phyloP scores from a whole-genome alignment of 64 coral and sea anemone species.

The Trachythela sp. region DNA sequence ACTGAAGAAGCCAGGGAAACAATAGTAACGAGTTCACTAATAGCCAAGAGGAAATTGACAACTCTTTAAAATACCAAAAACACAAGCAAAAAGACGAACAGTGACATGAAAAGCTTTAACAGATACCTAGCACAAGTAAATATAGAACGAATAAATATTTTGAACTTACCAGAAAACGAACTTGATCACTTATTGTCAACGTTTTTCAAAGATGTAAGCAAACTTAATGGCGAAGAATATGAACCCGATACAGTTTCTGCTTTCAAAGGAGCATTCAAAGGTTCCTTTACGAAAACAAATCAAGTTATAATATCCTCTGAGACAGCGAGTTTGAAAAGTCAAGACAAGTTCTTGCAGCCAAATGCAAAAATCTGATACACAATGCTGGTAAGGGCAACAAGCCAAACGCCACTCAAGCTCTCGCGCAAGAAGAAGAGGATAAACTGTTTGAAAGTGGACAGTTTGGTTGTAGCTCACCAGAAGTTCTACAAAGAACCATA shows the following conservation, averaged over 20 bases:
- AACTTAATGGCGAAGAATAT: constrained; percentile 54
- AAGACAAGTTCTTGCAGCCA: constrained; percentile 42
- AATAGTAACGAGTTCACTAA: no score
- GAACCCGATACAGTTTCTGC: constrained; percentile 54
- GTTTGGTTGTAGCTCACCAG: constrained; percentile 4
- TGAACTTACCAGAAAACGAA: constrained; percentile 34
- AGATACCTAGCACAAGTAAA: constrained; percentile 26
- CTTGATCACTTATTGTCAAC: constrained; percentile 51
- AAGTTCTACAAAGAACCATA: background rate
- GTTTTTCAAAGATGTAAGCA: constrained; percentile 60
- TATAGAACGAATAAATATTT: constrained; percentile 27
- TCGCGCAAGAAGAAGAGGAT: constrained; percentile 37
- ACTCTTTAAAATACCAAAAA: constrained; percentile 49
- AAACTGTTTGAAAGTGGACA: constrained; percentile 31
- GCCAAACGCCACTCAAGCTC: constrained; percentile 33
- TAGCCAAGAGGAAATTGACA: constrained; percentile 39
- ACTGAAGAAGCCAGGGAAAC: no score
- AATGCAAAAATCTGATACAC: constrained; percentile 49
- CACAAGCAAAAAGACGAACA: constrained; percentile 37
- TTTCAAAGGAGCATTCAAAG: constrained; percentile 59
- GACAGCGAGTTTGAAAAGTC: constrained; percentile 35
- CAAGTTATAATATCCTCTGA: constrained; percentile 42
- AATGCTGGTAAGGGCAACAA: constrained; percentile 56
- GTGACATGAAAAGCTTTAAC: constrained; percentile 37
- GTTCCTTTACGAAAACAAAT: constrained; percentile 24